phyloP scores from a whole-genome alignment of 2,888 invertebrate species.

The Mechanitis mazaeus region DNA sequence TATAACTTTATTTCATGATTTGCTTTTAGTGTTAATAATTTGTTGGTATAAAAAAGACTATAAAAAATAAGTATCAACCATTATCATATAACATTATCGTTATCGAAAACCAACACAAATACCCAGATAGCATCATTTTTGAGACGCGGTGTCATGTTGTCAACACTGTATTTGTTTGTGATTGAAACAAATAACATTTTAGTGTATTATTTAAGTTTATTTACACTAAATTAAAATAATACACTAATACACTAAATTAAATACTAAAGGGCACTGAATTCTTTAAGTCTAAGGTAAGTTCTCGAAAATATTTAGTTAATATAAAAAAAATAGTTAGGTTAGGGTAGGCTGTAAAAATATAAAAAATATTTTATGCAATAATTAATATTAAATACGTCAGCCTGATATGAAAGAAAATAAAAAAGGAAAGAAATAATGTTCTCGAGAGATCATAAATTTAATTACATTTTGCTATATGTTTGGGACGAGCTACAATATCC shows the following conservation, averaged over 20 bases:
- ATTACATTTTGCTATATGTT: constrained; percentile 29
- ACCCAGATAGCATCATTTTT: constrained; percentile 53
- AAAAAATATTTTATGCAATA: background rate
- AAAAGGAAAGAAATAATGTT: constrained; percentile 18
- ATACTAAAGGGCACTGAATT: too few species aligned
- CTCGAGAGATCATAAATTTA: constrained; percentile 45
- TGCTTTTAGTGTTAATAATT: too few species aligned
- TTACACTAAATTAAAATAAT: too few species aligned
- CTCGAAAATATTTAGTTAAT: too few species aligned
- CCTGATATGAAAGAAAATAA: constrained; percentile 4
- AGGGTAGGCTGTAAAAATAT: too few species aligned
- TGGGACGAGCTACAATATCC: too few species aligned
- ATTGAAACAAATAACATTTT: constrained; percentile 39
- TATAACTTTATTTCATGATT: too few species aligned
- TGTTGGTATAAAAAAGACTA: too few species aligned
- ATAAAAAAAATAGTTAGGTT: too few species aligned
- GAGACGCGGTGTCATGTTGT: constrained; percentile 58
- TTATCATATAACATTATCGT: constrained; percentile 49
- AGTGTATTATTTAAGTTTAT: too few species aligned
- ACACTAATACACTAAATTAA: too few species aligned
- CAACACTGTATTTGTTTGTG: constrained; percentile 56
- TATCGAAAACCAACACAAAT: constrained; percentile 56
- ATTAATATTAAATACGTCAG: background rate
- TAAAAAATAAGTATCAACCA: constrained; percentile 4
- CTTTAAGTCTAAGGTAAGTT: too few species aligned